Conservation (phyloP, 2,888 invertebrate species). For the Zele albiditarsus region DNA sequence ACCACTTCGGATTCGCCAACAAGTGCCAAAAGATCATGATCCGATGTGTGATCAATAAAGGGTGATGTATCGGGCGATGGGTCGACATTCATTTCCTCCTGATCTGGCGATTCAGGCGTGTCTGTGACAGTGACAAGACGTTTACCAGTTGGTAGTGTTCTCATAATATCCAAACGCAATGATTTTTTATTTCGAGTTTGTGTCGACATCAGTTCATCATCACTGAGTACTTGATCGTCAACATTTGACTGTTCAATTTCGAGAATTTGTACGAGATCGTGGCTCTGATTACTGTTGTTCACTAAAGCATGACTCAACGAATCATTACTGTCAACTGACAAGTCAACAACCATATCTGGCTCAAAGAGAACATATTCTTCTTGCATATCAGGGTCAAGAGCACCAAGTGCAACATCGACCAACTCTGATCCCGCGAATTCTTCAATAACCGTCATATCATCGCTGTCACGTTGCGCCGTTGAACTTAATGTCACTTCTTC, state of each 20-base stretch:
- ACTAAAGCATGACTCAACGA: constrained; percentile 71
- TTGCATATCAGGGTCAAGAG: constrained; percentile 76
- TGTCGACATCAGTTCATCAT: constrained; percentile 62
- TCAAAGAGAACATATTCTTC: constrained; percentile 80
- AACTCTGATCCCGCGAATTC: constrained; percentile 75
- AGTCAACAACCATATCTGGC: constrained; percentile 77
- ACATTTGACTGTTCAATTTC: constrained; percentile 65
- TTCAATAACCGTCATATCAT: constrained; percentile 77
- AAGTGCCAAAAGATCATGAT: constrained; percentile 72
- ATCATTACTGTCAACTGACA: constrained; percentile 76
- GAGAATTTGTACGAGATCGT: constrained; percentile 69
- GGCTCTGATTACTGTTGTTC: constrained; percentile 65
- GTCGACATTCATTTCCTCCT: constrained; percentile 73
- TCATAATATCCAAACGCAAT: constrained; percentile 66
- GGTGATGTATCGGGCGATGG: constrained; percentile 70
- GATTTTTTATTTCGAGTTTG: constrained; percentile 65
- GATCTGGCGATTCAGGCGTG: constrained; percentile 75
- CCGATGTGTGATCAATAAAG: constrained; percentile 68
- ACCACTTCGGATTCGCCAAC: constrained; percentile 78
- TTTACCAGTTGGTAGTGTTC: constrained; percentile 70
- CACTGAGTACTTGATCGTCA: constrained; percentile 61
- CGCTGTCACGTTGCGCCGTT: constrained; percentile 75
- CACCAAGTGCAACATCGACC: constrained; percentile 78
- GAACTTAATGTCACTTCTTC: constrained; percentile 77
- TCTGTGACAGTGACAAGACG: constrained; percentile 72